These are phyloP conservation scores for Coendou prehensilis DNA, from an alignment of 2,797 vertebrate genomes.

Conservation along the genomic window DNA sequence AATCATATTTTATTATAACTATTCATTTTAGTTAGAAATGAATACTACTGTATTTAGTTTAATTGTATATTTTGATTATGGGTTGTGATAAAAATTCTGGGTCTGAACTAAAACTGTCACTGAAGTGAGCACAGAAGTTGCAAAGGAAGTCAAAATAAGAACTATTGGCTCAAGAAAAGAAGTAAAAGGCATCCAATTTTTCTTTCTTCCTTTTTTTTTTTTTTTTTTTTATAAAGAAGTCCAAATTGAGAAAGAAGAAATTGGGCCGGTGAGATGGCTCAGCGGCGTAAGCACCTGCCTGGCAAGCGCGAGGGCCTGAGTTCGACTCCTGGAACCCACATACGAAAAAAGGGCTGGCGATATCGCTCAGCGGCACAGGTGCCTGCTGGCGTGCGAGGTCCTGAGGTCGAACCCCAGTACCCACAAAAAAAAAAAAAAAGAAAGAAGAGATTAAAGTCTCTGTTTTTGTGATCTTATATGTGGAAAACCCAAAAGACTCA, in stretches of 20 bases:
- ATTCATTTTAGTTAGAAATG: constrained; percentile 71
- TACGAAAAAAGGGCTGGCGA: no score
- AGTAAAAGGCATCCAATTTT: neutral
- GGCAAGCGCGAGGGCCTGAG: no score
- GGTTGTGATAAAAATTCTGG: constrained; percentile 53
- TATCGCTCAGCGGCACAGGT: no score
- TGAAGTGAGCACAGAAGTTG: constrained; percentile 21
- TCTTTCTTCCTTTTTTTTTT: neutral
- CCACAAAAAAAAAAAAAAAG: neutral
- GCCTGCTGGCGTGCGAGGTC: no score
- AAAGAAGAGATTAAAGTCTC: neutral
- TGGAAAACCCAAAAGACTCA: neutral
- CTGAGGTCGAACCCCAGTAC: no score
- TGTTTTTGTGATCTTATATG: neutral
- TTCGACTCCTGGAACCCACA: no score
- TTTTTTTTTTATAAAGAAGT: neutral
- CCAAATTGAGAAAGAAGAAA: neutral
- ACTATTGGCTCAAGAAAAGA: neutral
- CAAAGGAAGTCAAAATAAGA: constrained; percentile 26
- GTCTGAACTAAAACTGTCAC: constrained; percentile 63
- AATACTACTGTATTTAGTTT: constrained; percentile 65
- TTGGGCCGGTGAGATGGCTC: no score
- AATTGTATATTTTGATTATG: constrained; percentile 72
- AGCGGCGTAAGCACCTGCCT: no score
- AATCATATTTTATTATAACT: constrained; percentile 69